Base-by-base conservation (phyloP, 2,797 vertebrate species). In the Phataginus tricuspis region DNA sequence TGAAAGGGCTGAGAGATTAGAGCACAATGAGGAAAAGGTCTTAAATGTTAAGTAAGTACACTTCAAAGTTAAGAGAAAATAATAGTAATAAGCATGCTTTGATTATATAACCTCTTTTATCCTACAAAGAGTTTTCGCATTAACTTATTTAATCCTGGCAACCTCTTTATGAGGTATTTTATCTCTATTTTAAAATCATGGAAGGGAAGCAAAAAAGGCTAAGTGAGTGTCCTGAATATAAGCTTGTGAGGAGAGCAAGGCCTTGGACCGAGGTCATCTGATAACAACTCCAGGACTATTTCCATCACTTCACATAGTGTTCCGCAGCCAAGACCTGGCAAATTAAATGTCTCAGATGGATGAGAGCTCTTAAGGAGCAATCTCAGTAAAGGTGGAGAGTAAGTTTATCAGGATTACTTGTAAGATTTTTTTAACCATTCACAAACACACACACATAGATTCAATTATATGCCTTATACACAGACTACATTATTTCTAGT, bases 151-250 rank as follows among this genome's bases (percentile, higher is more conserved):
- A 39, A 84, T 85, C 18, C 55, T 92, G 53, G 16, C 2, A 88
- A 66, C 5, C 14, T n/a, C 37, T n/a, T 85, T 86, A 78, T 53
- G 21, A 95, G 68, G 29, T 79, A 90, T 25, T 85, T 89, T 87
- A 64, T 96, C 64, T 82, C 53, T 80, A 55, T 94, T 94, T 87
- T 89, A 96, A 96, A 90, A 53, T 69, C 51, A 84, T 37, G 55
- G 31, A 79, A 77, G 49, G 7, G 55, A 93, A 80, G 15, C 27
- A 15, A 79, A 45, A 72, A 80, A 72, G 13, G 7, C 45, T 55
- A 23, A 91, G 15, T 27, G 42, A 74, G 59, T 87, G 61, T 11
- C 69, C 57, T 39, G 57, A 71, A 55, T 96, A 69, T 15, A 85
- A 34, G 64, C 69, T 53, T 82, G 18, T 16, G 90, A 94, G 82